These are phyloP conservation scores for Drepanosiphum platanoidis DNA, from an alignment of 2,888 invertebrate genomes.

Conservation along the genomic window DNA sequence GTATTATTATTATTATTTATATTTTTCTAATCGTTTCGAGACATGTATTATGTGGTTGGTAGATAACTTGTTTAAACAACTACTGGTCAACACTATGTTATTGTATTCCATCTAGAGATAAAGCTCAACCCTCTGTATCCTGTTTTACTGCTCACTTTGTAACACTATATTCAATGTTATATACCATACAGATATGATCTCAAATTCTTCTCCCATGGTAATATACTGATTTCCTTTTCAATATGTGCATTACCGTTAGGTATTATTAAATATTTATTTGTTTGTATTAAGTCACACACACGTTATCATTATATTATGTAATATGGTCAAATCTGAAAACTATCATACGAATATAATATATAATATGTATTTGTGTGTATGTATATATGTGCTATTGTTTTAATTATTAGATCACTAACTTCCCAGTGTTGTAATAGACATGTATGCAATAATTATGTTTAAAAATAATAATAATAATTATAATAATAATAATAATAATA, in stretches of 20 bases:
- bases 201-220: constrained; percentile 32
- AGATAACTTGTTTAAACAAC: constrained; percentile 24
- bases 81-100: constrained; percentile 14
- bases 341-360: constrained; percentile 6
- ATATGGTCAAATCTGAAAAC: constrained; percentile 17
- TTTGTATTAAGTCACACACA: neutral
- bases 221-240: constrained; percentile 25
- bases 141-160: constrained; percentile 34
- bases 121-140: constrained; percentile 21
- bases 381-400: constrained; percentile 22
- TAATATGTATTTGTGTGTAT: neutral
- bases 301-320: constrained; percentile 30
- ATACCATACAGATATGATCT: constrained; percentile 52
- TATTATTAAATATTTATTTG: constrained; percentile 53
- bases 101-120: constrained; percentile 19
- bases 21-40: neutral
- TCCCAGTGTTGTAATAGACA: constrained; percentile 28
- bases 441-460: constrained; percentile 45
- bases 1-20: neutral
- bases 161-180: constrained; percentile 19
- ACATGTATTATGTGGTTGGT: neutral
- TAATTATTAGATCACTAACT: neutral
- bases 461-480: too few species aligned
- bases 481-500: neutral
- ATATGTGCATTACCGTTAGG: constrained; percentile 34